Percentiles rank a stretch among this genome's conserved stretches.
Conservation (phyloP, 2,888 invertebrate species). For the Asteroscopus sphinx region DNA sequence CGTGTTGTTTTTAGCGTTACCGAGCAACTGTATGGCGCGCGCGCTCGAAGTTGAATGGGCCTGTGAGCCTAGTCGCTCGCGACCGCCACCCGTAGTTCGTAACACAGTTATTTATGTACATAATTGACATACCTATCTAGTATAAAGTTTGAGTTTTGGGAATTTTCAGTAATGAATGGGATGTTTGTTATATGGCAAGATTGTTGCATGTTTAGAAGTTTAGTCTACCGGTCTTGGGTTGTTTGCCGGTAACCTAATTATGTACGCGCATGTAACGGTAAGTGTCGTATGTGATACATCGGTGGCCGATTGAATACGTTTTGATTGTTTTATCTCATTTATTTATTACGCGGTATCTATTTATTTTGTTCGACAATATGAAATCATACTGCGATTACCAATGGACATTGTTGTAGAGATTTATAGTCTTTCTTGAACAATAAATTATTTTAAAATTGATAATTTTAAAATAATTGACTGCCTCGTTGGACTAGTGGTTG, state of each 20-base stretch:
- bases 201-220: slow-evolving; percentile 1
- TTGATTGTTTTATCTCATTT: slow-evolving; percentile 34
- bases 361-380: slow-evolving; percentile 3
- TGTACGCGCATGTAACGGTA: slow-evolving; percentile 31
- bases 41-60: slow-evolving; percentile 41
- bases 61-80: neutral
- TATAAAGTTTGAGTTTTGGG: slow-evolving; percentile 25
- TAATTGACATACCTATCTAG: slow-evolving; percentile 24
- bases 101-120: slow-evolving; percentile 47
- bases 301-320: slow-evolving; percentile 5
- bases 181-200: neutral
- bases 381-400: neutral
- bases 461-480: no score
- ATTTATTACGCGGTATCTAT: slow-evolving; percentile 1
- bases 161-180: slow-evolving; percentile 14
- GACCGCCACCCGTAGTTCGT: slow-evolving; percentile 2
- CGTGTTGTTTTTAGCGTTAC: slow-evolving; percentile 17
- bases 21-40: slow-evolving; percentile 36
- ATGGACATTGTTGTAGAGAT: neutral
- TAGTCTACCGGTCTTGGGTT: neutral
- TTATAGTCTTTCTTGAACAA: slow-evolving; percentile 7
- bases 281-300: slow-evolving; percentile 13
- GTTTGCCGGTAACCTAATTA: slow-evolving; percentile 32
- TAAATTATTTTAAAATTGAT: no score
- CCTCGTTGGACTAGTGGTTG: no score